Percentiles rank a stretch among this genome's conserved stretches.
phyloP scores from a whole-genome alignment of 2,888 invertebrate species.

The Sminthurinus aureus region DNA sequence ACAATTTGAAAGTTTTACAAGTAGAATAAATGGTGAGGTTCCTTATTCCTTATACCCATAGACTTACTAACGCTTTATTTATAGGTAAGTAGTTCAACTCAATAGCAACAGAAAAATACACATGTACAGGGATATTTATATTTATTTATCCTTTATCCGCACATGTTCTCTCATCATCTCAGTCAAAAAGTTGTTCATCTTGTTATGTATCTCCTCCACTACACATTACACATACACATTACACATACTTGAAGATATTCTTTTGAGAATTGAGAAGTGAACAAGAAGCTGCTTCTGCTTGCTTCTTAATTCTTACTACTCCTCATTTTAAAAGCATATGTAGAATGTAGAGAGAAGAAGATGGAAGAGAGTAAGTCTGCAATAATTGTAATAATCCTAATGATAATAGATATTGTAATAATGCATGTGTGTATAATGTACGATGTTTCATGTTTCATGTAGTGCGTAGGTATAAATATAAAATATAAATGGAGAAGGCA shows the following conservation, averaged over 20 bases:
- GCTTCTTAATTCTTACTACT: no score
- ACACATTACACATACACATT: no score
- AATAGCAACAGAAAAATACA: background rate
- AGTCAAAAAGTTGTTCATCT: background rate
- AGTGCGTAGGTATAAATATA: background rate
- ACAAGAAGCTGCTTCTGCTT: no score
- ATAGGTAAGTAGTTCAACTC: constrained; percentile 18
- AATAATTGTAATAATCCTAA: no score
- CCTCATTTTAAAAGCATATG: no score
- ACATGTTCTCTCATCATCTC: background rate
- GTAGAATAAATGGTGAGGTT: constrained; percentile 13
- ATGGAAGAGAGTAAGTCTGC: no score
- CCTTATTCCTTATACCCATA: background rate
- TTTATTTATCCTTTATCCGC: background rate
- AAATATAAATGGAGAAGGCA: background rate
- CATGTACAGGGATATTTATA: background rate
- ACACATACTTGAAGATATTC: no score
- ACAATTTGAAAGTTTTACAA: constrained; percentile 14
- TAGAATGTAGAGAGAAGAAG: no score
- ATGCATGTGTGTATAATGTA: background rate
- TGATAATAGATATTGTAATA: background rate
- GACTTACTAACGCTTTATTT: constrained; percentile 3
- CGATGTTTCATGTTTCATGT: no score
- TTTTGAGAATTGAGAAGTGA: no score
- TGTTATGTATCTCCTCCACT: background rate